Evolutionary conservation across 2,113 vertebrate genomes (phyloP).

Genomic region (Pygoscelis adeliae): DNA sequence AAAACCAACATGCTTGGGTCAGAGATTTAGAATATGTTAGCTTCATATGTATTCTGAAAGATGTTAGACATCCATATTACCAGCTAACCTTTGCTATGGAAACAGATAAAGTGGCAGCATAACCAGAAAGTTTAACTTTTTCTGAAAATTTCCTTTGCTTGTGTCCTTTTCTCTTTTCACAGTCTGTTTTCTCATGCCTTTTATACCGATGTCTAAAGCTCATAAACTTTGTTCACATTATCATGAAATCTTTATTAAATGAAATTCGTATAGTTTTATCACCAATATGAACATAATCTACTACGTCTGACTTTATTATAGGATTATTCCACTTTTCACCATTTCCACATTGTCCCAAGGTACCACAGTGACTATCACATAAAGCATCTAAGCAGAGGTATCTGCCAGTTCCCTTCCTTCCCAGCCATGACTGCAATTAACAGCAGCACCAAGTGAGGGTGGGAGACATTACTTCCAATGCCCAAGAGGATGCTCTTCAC

Average conservation of each 20-base stretch:
- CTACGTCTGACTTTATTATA: not conserved
- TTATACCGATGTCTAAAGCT: not conserved
- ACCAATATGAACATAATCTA: not conserved
- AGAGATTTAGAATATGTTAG: not conserved
- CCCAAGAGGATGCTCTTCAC: conserved; percentile 34
- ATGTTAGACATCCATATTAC: not conserved
- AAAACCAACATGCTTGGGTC: not conserved
- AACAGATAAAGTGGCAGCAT: not conserved
- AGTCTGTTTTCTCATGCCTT: not conserved
- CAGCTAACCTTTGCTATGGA: not conserved
- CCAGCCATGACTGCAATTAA: not conserved
- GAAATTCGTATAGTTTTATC: not conserved
- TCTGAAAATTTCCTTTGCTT: not conserved
- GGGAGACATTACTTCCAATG: not conserved
- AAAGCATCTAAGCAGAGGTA: not conserved
- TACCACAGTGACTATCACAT: not conserved
- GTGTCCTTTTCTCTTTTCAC: not conserved
- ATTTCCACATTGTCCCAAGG: not conserved
- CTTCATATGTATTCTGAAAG: not conserved
- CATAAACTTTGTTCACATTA: not conserved
- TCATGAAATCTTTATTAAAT: not conserved
- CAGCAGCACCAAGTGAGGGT: not conserved
- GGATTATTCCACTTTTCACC: not conserved
- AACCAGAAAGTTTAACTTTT: not conserved
- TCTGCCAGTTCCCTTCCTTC: not conserved